Evolutionary conservation across 2,888 invertebrate genomes (phyloP).

Genomic region (Agrotis exclamationis): DNA sequence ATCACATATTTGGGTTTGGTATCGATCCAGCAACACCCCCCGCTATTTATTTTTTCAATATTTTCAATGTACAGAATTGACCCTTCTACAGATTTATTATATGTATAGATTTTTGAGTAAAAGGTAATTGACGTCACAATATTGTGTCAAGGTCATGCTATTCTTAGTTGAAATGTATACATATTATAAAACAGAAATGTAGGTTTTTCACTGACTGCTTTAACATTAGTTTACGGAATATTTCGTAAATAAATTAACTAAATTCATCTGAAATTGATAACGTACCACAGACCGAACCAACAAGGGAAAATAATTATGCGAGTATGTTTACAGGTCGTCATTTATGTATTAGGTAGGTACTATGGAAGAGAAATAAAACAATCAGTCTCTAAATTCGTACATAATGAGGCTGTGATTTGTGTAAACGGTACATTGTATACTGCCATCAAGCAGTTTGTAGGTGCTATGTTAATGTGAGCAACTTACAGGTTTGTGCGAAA

Average conservation of each 20-base stretch:
- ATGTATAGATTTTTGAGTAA: no score
- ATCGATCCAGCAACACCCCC: no score
- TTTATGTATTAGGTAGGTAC: neutral
- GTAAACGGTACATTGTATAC: slow-evolving; percentile 54
- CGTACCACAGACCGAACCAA: neutral
- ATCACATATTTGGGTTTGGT: no score
- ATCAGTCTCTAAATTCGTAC: slow-evolving; percentile 25
- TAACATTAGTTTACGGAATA: neutral
- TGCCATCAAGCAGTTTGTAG: slow-evolving; percentile 56
- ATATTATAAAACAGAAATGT: neutral
- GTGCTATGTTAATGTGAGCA: slow-evolving; percentile 73
- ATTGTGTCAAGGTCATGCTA: no score
- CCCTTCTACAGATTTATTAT: no score
- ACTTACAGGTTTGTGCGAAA: slow-evolving; percentile 71
- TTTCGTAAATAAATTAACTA: neutral
- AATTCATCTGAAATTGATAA: neutral
- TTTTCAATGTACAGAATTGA: no score
- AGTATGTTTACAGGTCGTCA: neutral
- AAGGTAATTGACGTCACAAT: no score
- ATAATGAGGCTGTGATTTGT: slow-evolving; percentile 57
- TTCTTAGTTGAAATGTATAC: no score
- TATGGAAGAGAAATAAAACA: slow-evolving; percentile 38
- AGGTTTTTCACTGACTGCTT: neutral
- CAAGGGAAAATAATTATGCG: neutral
- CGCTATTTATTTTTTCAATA: no score